A percentile compares a stretch with the other conserved stretches of the same genome.
These are phyloP conservation scores for Ranitomeya variabilis DNA, from an alignment of 2,113 vertebrate genomes.

Conservation along the genomic window DNA sequence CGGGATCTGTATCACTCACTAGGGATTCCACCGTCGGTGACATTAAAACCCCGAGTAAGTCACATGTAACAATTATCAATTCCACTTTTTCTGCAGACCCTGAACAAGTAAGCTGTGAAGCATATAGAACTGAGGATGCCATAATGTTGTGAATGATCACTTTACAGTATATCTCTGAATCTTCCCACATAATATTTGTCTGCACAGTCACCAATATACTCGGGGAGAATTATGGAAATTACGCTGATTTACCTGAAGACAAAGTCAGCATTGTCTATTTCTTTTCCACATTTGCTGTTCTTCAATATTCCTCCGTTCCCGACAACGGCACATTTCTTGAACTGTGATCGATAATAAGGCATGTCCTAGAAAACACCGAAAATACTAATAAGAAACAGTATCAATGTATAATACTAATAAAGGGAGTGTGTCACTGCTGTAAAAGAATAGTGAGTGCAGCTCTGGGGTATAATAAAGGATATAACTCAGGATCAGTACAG, in stretches of 20 bases:
- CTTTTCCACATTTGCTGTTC: constrained; percentile 91
- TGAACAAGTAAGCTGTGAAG: background rate
- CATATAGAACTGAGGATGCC: background rate
- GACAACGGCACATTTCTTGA: constrained; percentile 94
- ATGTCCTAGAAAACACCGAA: constrained; percentile 80
- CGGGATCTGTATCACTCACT: no score
- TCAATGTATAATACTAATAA: background rate
- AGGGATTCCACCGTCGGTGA: no score
- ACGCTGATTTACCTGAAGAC: constrained; percentile 84
- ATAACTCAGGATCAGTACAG: no score
- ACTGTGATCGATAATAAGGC: constrained; percentile 94
- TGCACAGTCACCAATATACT: background rate
- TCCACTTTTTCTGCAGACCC: no score
- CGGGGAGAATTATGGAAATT: background rate
- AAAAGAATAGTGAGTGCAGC: no score
- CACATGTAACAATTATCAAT: no score
- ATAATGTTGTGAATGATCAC: background rate
- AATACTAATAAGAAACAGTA: background rate
- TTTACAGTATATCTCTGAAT: background rate
- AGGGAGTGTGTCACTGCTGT: no score
- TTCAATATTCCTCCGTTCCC: constrained; percentile 96
- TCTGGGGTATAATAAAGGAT: no score
- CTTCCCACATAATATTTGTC: background rate
- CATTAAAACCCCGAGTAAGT: no score
- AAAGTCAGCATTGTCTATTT: constrained; percentile 93